These are phyloP conservation scores for Eupeodes latifasciatus DNA, from an alignment of 2,888 invertebrate species.

Conservation along the genomic window DNA sequence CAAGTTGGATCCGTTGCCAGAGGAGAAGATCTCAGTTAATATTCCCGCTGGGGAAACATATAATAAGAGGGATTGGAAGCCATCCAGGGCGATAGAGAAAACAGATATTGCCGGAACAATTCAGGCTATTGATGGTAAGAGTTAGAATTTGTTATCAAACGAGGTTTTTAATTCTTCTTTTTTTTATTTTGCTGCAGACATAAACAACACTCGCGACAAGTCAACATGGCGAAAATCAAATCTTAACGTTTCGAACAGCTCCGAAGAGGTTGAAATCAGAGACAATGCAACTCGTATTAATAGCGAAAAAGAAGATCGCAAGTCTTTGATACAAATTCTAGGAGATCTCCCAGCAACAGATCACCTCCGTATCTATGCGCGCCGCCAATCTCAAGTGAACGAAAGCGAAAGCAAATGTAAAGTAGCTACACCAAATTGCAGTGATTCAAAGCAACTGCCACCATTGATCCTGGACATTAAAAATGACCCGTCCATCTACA, in stretches of 20 bases:
- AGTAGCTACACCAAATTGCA: constrained; percentile 59
- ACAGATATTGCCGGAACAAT: constrained; percentile 93
- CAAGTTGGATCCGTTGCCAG: constrained; percentile 90
- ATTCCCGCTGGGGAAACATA: constrained; percentile 84
- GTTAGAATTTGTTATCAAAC: neutral
- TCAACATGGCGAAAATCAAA: constrained; percentile 91
- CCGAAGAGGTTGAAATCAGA: constrained; percentile 86
- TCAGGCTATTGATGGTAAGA: constrained; percentile 93
- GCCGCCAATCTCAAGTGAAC: constrained; percentile 83
- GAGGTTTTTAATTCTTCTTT: neutral
- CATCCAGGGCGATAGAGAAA: constrained; percentile 90
- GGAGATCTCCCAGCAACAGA: constrained; percentile 85
- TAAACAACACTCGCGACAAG: constrained; percentile 85
- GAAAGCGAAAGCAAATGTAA: constrained; percentile 58
- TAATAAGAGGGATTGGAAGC: constrained; percentile 91
- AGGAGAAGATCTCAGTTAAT: constrained; percentile 85
- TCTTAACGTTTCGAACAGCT: constrained; percentile 85
- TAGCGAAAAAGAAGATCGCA: constrained; percentile 87
- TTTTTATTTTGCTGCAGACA: constrained; percentile 77
- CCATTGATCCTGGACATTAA: constrained; percentile 59
- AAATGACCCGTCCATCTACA: constrained; percentile 49
- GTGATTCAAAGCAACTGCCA: constrained; percentile 52
- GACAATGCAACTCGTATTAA: constrained; percentile 86
- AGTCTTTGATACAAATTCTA: constrained; percentile 85
- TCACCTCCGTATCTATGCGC: constrained; percentile 86